Conservation (phyloP, 2,797 vertebrate species). For the Cephalopachus bancanus region DNA sequence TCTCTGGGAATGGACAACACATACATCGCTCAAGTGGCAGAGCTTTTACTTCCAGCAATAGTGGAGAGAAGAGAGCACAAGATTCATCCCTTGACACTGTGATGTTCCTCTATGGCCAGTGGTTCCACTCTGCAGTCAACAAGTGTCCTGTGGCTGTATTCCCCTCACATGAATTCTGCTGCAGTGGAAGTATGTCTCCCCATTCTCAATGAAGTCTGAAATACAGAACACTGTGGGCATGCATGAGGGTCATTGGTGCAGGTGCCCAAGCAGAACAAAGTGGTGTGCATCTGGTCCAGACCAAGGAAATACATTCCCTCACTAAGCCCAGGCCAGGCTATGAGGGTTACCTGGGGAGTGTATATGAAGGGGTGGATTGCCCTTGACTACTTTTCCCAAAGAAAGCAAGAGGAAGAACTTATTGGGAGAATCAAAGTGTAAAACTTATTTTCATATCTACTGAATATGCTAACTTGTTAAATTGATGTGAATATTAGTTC, state of each 20-base stretch:
- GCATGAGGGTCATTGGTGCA: background rate
- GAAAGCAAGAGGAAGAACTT: background rate
- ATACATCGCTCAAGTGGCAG: background rate
- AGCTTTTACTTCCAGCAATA: background rate
- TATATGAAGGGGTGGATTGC: no score
- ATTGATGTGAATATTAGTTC: background rate
- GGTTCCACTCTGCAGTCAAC: background rate
- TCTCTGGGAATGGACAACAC: background rate
- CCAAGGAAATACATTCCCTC: background rate
- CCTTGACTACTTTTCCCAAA: background rate
- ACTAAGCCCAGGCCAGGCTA: background rate
- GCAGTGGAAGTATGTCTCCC: background rate
- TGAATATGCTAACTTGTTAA: no score
- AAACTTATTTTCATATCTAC: background rate
- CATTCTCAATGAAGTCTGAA: background rate
- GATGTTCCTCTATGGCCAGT: background rate
- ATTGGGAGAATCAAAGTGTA: background rate
- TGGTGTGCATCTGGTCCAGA: no score
- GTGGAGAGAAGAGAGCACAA: fast-evolving
- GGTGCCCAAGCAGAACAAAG: background rate
- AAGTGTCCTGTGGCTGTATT: background rate
- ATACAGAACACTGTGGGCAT: fast-evolving
- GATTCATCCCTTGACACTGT: background rate
- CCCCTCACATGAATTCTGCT: no score
- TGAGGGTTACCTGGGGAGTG: background rate